phyloP scores from a whole-genome alignment of 1,140 invertebrate genomes.

The Dendroctonus valens region DNA sequence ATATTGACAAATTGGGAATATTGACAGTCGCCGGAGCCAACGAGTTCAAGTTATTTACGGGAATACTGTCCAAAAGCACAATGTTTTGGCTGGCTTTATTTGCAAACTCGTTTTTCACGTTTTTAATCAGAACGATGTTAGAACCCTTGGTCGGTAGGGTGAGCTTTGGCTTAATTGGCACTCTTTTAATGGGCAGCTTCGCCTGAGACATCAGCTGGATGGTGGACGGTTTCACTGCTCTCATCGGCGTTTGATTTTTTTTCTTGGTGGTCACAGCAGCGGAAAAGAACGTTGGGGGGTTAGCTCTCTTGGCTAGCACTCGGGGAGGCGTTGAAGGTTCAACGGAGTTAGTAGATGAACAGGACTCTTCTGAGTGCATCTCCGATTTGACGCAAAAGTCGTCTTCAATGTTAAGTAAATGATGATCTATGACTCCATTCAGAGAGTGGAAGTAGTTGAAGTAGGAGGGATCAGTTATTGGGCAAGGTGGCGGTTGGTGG shows the following conservation, averaged over 20 bases:
- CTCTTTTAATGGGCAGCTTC: slow-evolving; percentile 30
- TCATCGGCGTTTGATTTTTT: slow-evolving; percentile 1
- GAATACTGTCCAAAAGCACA: slow-evolving; percentile 42
- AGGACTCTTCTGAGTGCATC: slow-evolving; percentile 19
- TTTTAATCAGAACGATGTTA: slow-evolving; percentile 34
- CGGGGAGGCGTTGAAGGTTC: slow-evolving; percentile 18
- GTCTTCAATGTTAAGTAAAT: background rate
- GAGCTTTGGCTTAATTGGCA: slow-evolving; percentile 39
- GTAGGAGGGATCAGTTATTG: slow-evolving; percentile 31
- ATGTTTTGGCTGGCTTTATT: slow-evolving; percentile 18
- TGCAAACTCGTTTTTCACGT: slow-evolving; percentile 33
- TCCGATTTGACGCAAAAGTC: slow-evolving; percentile 8
- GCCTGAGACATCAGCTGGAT: slow-evolving; percentile 25
- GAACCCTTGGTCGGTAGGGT: slow-evolving; percentile 26
- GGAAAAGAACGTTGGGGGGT: background rate
- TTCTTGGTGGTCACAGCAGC: slow-evolving; percentile 2
- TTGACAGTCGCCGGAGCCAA: slow-evolving; percentile 6
- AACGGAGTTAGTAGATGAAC: slow-evolving; percentile 14
- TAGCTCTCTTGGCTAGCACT: background rate
- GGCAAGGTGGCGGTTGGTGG: slow-evolving; percentile 33
- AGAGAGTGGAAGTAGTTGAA: too few relatives aligned
- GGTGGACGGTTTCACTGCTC: background rate
- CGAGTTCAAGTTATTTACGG: slow-evolving; percentile 14
- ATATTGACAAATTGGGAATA: slow-evolving; percentile 30
- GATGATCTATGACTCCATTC: too few relatives aligned